Evolutionary conservation across 2,888 invertebrate genomes (phyloP).

Genomic region (Agapostemon virescens): DNA sequence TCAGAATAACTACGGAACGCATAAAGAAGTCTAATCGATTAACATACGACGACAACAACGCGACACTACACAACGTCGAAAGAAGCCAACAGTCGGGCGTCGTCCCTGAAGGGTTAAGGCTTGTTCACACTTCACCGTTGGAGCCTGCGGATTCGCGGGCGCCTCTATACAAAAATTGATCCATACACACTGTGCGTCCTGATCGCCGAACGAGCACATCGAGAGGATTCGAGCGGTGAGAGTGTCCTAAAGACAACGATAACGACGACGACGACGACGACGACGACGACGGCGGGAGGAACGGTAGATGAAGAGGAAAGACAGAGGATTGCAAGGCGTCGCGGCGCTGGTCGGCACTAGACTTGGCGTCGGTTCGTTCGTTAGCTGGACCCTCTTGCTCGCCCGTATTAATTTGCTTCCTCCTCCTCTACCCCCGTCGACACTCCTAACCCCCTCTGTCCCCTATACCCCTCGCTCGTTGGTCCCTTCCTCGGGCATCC

Average conservation of each 20-base stretch:
- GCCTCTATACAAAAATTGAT: constrained; percentile 42
- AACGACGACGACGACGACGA: constrained; percentile 27
- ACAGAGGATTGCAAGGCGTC: constrained; percentile 69
- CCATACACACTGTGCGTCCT: constrained; percentile 50
- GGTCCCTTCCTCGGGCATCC: constrained; percentile 58
- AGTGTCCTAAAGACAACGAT: constrained; percentile 10
- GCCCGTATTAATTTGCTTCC: constrained; percentile 80
- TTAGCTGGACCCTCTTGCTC: constrained; percentile 78
- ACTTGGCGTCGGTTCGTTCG: constrained; percentile 79
- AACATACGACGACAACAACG: neutral
- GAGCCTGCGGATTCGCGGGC: constrained; percentile 42
- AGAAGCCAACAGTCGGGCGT: neutral
- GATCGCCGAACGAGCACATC: constrained; percentile 41
- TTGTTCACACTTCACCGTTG: constrained; percentile 64
- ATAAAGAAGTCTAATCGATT: neutral
- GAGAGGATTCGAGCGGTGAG: constrained; percentile 16
- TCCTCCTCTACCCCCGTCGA: constrained; percentile 64
- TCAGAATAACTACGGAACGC: neutral
- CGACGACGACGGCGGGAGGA: constrained; percentile 8
- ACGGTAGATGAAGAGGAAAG: constrained; percentile 40
- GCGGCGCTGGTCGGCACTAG: constrained; percentile 77
- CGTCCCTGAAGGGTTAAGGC: constrained; percentile 33
- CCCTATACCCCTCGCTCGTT: constrained; percentile 31
- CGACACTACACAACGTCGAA: neutral
- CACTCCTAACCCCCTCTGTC: constrained; percentile 33